Conservation (phyloP, 2,113 vertebrate genomes). For the Nettapus auritus region DNA sequence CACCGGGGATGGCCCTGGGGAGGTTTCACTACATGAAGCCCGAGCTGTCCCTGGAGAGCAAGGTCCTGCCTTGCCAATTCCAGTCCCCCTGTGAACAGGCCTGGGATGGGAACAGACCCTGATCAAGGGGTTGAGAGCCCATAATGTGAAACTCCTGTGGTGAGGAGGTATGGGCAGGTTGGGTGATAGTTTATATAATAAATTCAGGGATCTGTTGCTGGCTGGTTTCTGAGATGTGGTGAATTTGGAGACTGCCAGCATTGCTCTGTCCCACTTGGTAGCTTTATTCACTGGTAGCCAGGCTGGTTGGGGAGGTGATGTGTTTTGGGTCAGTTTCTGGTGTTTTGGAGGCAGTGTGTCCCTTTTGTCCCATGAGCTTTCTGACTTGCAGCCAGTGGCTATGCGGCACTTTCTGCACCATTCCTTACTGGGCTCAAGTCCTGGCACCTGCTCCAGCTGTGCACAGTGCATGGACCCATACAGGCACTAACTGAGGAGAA, state of each 20-base stretch:
- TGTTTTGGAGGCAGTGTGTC: background rate
- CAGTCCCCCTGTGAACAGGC: background rate
- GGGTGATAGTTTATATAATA: background rate
- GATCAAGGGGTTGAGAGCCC: too few species aligned
- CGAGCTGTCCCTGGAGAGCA: background rate
- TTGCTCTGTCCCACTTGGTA: background rate
- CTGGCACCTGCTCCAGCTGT: accelerated
- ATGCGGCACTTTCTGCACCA: background rate
- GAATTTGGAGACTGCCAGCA: background rate
- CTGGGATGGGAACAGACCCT: background rate
- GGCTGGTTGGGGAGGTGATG: background rate
- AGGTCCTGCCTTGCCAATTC: background rate
- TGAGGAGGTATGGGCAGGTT: background rate
- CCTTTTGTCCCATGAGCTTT: accelerated
- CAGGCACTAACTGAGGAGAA: background rate
- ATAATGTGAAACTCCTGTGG: too few species aligned
- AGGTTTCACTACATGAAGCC: background rate
- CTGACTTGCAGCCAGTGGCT: background rate
- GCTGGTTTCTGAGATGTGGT: background rate
- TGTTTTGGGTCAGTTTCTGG: accelerated
- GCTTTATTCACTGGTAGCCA: too few species aligned
- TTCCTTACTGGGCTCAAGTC: background rate
- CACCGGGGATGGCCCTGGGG: too few species aligned
- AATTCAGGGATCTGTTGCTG: background rate
- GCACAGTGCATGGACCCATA: too few species aligned